These are phyloP conservation scores for Tychaedon coryphoeus DNA, from an alignment of 2,113 vertebrate species.

Conservation along the genomic window DNA sequence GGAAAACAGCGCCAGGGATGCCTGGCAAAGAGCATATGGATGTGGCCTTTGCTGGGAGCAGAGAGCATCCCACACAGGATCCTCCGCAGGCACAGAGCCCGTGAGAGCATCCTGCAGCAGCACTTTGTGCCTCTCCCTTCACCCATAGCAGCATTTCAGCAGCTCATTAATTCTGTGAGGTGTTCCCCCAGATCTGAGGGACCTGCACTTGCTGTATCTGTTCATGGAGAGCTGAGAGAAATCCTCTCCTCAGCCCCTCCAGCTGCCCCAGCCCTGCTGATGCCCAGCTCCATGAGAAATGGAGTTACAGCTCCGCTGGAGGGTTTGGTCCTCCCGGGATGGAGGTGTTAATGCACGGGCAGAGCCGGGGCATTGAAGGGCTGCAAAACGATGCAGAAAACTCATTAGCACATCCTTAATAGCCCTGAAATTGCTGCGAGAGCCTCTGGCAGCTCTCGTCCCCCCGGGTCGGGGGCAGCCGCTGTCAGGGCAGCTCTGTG, in stretches of 20 bases:
- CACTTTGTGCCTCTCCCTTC: neutral
- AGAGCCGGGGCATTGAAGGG: neutral
- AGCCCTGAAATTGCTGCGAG: neutral
- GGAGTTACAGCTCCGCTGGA: neutral
- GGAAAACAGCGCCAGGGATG: neutral
- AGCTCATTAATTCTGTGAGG: neutral
- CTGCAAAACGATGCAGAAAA: neutral
- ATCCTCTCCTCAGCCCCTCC: neutral
- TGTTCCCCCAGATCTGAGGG: neutral
- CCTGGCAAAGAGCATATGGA: neutral
- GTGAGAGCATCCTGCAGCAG: neutral
- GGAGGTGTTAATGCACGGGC: neutral
- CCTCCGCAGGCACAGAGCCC: neutral
- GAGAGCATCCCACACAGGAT: neutral
- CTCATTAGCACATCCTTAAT: constrained; percentile 27
- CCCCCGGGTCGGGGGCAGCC: neutral
- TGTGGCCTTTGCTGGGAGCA: neutral
- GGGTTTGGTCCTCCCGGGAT: neutral
- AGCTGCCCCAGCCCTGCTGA: neutral
- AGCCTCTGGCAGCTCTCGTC: neutral
- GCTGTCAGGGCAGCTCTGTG: neutral
- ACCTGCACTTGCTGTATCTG: neutral
- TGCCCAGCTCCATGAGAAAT: neutral
- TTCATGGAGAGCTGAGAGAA: neutral
- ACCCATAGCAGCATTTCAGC: neutral